Evolutionary conservation across 2,797 vertebrate species (phyloP).

Genomic region (Falco cherrug): DNA sequence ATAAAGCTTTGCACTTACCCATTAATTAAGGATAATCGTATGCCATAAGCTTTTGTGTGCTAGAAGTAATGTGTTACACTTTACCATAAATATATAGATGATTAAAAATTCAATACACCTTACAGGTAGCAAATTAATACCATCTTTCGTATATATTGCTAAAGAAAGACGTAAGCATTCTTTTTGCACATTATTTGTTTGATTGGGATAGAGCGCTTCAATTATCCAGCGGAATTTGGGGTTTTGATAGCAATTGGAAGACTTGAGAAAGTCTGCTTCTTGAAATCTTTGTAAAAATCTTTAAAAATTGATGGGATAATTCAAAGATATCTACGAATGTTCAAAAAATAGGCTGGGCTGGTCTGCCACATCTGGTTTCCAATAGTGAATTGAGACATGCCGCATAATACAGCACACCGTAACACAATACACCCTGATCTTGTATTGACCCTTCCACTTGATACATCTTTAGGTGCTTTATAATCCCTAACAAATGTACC

Average conservation of each 20-base stretch:
- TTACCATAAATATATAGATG: slow-evolving; percentile 69
- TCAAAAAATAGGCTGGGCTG: slow-evolving; percentile 36
- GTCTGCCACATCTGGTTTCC: slow-evolving; percentile 43
- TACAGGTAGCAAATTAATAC: slow-evolving; percentile 54
- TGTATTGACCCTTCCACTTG: slow-evolving; percentile 55
- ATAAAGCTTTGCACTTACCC: slow-evolving; percentile 75
- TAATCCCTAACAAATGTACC: slow-evolving; percentile 65
- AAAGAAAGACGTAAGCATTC: slow-evolving; percentile 15
- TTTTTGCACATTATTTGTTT: slow-evolving; percentile 27
- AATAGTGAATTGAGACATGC: slow-evolving; percentile 28
- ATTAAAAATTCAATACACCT: slow-evolving; percentile 72
- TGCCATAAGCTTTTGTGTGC: slow-evolving; percentile 76
- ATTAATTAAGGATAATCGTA: slow-evolving; percentile 81
- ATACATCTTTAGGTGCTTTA: slow-evolving; percentile 63
- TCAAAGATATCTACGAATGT: slow-evolving; percentile 26
- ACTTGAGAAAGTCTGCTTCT: not conserved
- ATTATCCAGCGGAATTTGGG: slow-evolving; percentile 18
- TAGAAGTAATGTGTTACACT: slow-evolving; percentile 73
- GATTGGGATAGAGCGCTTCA: slow-evolving; percentile 11
- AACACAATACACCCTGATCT: slow-evolving; percentile 48
- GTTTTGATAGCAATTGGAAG: not conserved
- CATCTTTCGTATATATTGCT: not conserved
- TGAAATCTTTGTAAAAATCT: slow-evolving; percentile 21
- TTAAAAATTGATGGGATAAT: slow-evolving; percentile 32
- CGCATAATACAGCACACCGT: slow-evolving; percentile 7